Conservation (phyloP, 2,797 vertebrate genomes). For the Cynopterus sphinx region DNA sequence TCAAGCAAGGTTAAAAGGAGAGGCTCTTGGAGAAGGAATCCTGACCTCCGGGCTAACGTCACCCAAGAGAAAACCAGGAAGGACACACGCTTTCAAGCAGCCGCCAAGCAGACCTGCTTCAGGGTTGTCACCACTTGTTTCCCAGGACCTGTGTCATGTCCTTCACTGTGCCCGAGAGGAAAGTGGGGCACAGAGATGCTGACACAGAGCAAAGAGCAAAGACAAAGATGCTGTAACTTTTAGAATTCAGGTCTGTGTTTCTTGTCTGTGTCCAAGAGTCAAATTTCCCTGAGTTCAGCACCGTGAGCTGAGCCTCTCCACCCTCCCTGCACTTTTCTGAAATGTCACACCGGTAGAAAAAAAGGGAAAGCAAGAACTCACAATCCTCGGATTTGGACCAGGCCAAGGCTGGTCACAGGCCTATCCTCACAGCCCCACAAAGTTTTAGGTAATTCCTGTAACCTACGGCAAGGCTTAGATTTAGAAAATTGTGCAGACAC, state of each 20-base stretch:
- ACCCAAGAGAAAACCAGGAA: background rate
- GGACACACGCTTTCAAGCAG: background rate
- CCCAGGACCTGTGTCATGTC: background rate
- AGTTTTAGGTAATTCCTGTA: background rate
- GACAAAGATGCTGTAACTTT: background rate
- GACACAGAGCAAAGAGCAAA: constrained; percentile 32
- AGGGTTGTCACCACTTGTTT: background rate
- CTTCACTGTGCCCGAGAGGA: background rate
- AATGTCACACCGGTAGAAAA: constrained; percentile 8
- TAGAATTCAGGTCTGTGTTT: background rate
- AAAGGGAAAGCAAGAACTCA: background rate
- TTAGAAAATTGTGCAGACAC: background rate
- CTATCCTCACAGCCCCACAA: background rate
- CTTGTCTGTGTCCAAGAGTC: background rate
- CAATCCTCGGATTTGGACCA: background rate
- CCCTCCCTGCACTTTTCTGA: background rate
- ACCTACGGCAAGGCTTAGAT: background rate
- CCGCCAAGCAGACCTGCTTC: background rate
- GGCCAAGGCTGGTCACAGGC: background rate
- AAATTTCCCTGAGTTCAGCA: constrained; percentile 24
- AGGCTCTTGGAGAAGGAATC: background rate
- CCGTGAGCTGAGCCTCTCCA: background rate
- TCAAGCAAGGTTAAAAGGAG: background rate
- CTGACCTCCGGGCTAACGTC: background rate
- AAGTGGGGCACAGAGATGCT: background rate